Percentiles rank a stretch among this genome's conserved stretches.
Conservation (phyloP, 2,888 invertebrate species). For the Autographa gamma region DNA sequence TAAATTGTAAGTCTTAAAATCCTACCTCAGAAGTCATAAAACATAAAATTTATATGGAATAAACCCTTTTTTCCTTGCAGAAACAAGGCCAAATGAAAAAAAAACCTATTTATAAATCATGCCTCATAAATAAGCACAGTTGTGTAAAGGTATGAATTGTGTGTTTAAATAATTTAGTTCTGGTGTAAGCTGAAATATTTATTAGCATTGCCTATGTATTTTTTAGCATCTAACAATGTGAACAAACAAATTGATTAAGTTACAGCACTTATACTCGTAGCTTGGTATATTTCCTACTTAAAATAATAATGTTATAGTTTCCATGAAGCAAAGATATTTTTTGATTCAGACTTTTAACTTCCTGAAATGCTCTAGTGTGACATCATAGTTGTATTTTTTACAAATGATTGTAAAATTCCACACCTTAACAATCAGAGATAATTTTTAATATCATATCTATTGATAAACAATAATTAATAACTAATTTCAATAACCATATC, state of each 20-base stretch:
- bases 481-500: constrained; percentile 14
- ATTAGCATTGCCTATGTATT: constrained; percentile 2
- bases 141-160: constrained; percentile 56
- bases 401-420: constrained; percentile 18
- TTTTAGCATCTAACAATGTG: constrained; percentile 1
- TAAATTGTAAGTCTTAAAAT: too few relatives aligned
- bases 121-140: constrained; percentile 65
- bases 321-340: neutral
- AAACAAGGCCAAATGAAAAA: neutral
- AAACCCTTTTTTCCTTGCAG: neutral
- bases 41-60: neutral
- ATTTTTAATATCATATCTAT: neutral
- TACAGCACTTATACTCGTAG: neutral
- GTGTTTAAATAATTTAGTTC: constrained; percentile 22
- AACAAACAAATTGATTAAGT: constrained; percentile 9
- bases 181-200: constrained; percentile 20
- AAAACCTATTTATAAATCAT: constrained; percentile 43
- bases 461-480: constrained; percentile 15
- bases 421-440: neutral
- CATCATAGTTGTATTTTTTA: neutral
- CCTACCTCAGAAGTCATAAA: neutral
- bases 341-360: neutral
- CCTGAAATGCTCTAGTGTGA: neutral
- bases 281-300: constrained; percentile 20
- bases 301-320: neutral